phyloP scores from a whole-genome alignment of 2,797 vertebrate genomes.

The Gastrophryne carolinensis region DNA sequence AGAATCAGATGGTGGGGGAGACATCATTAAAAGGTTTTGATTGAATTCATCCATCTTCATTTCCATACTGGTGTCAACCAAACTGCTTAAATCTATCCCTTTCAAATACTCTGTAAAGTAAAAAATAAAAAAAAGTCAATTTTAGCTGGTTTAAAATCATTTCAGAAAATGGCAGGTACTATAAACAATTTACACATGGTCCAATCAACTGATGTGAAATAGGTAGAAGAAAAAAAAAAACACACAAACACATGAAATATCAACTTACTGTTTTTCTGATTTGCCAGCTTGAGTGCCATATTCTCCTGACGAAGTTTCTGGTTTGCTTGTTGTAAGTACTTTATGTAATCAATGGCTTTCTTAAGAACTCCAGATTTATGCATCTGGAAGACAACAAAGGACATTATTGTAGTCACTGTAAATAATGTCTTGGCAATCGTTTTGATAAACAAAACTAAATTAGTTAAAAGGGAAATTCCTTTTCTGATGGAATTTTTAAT shows the following conservation, averaged over 20 bases:
- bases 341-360: slow-evolving; percentile 98
- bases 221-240: too few species aligned
- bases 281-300: slow-evolving; percentile 88
- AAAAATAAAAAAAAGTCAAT: not conserved
- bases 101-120: slow-evolving; percentile 74
- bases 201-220: too few species aligned
- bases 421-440: too few species aligned
- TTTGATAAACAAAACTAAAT: too few species aligned
- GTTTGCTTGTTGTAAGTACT: slow-evolving; percentile 93
- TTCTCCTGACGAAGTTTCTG: slow-evolving; percentile 96
- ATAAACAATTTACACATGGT: not conserved
- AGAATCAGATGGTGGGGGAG: slow-evolving; percentile 91
- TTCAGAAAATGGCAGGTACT: not conserved
- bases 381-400: slow-evolving; percentile 83
- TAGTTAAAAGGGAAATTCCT: too few species aligned
- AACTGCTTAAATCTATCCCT: slow-evolving; percentile 73
- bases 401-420: too few species aligned
- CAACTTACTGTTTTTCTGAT: slow-evolving; percentile 90
- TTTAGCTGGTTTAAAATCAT: not conserved
- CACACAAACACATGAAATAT: too few species aligned
- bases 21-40: slow-evolving; percentile 89
- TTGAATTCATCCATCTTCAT: slow-evolving; percentile 88
- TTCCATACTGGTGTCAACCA: slow-evolving; percentile 72
- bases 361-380: slow-evolving; percentile 94
- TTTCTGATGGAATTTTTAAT: too few species aligned